A percentile compares a stretch with the other conserved stretches of the same genome.
Conservation (phyloP, 2,113 vertebrate species). For the Thymallus thymallus region DNA sequence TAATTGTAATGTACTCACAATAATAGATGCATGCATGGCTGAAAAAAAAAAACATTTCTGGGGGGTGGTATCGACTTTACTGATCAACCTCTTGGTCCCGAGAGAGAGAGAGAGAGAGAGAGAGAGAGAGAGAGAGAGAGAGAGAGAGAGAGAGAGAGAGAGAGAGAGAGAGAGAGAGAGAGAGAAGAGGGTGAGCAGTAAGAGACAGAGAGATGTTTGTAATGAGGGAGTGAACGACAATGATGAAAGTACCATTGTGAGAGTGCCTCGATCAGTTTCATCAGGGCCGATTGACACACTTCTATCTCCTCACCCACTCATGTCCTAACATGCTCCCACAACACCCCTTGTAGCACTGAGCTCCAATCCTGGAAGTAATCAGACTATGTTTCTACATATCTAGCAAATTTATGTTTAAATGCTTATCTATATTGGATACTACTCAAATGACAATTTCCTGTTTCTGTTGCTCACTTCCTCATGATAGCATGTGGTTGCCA, state of each 20-base stretch:
- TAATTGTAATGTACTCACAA: slow-evolving; percentile 49
- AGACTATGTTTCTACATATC: neutral
- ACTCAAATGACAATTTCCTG: slow-evolving; percentile 3
- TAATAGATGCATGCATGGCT: slow-evolving; percentile 29
- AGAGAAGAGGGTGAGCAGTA: neutral
- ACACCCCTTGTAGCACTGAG: too few relatives aligned
- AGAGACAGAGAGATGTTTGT: neutral
- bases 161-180: neutral
- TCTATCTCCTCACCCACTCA: neutral
- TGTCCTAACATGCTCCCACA: neutral
- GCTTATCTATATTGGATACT: slow-evolving; percentile 7
- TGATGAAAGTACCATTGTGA: slow-evolving; percentile 32
- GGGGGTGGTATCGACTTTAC: slow-evolving; percentile 17
- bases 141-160: neutral
- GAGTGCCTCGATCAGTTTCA: slow-evolving; percentile 33
- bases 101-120: neutral
- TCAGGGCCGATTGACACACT: slow-evolving; percentile 37
- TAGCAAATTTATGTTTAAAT: neutral
- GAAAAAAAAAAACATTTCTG: neutral
- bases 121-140: neutral
- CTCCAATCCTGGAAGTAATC: neutral
- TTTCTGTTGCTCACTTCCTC: neutral
- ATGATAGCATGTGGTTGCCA: neutral
- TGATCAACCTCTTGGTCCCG: neutral
- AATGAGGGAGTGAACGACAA: slow-evolving; percentile 32